Conservation (phyloP, 2,113 vertebrate genomes). For the Muntiacus muntjak region DNA sequence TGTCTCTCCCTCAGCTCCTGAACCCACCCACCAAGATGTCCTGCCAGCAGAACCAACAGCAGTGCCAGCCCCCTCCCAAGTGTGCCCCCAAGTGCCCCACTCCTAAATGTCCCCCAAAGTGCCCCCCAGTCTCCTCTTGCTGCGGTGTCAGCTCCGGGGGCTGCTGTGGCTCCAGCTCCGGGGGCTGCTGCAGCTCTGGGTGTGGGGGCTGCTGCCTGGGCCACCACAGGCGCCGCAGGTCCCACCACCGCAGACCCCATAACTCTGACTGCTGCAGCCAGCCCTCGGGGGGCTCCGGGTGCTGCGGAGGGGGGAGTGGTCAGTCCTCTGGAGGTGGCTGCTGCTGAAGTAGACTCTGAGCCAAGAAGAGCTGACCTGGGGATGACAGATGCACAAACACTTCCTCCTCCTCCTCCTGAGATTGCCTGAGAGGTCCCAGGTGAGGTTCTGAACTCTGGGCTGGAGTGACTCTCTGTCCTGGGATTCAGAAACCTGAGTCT, state of each 20-base stretch:
- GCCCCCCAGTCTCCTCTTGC: slow-evolving; percentile 6
- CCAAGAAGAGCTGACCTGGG: neutral
- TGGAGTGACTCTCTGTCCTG: neutral
- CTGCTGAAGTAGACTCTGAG: neutral
- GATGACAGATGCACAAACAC: too few relatives aligned
- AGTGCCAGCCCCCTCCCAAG: slow-evolving; percentile 44
- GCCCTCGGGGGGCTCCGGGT: neutral
- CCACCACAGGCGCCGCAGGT: neutral
- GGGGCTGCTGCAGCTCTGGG: neutral
- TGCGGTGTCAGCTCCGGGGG: neutral
- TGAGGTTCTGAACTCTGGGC: neutral
- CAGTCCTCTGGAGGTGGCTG: slow-evolving; percentile 37
- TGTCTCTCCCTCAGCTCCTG: neutral
- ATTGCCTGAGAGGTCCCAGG: neutral
- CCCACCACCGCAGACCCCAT: neutral
- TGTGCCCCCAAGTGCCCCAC: neutral
- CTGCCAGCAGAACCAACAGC: slow-evolving; percentile 41
- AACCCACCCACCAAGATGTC: neutral
- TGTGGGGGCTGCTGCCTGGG: slow-evolving; percentile 32
- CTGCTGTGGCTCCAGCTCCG: neutral
- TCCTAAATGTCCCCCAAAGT: slow-evolving; percentile 20
- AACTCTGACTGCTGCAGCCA: neutral
- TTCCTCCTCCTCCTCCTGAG: neutral
- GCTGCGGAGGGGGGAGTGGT: neutral
- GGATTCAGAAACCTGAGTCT: neutral